A percentile compares a stretch with the other conserved stretches of the same genome.
phyloP scores from a whole-genome alignment of 2,888 invertebrate species.

The Buathra laborator region DNA sequence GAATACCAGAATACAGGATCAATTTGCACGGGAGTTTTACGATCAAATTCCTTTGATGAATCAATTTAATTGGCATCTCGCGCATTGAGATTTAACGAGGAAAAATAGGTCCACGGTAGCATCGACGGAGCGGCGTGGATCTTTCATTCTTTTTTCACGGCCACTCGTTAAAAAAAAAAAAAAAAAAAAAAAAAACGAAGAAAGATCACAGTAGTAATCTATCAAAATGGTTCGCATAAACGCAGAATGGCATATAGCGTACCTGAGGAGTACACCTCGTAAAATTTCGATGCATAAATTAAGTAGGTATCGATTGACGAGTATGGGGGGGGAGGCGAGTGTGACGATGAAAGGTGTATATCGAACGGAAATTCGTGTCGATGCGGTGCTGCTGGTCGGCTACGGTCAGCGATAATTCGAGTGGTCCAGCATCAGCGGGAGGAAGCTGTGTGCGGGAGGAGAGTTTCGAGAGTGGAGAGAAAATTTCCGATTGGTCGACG shows the following conservation, averaged over 20 bases:
- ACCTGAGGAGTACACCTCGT: conserved; percentile 52
- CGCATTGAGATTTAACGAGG: too few species aligned
- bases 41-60: too few species aligned
- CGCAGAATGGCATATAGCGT: conserved; percentile 16
- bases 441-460: not conserved
- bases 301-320: conserved; percentile 59
- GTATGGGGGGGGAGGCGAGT: conserved; percentile 43
- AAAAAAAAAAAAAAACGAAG: conserved; percentile 19
- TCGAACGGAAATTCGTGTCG: conserved; percentile 53
- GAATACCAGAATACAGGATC: too few species aligned
- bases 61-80: too few species aligned
- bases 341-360: conserved; percentile 57
- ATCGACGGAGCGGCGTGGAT: not conserved
- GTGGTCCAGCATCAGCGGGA: conserved; percentile 31
- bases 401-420: conserved; percentile 60
- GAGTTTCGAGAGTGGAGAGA: conserved; percentile 44
- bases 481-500: conserved; percentile 55
- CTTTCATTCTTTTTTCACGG: not conserved
- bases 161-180: conserved; percentile 1
- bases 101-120: too few species aligned
- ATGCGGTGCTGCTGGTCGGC: conserved; percentile 23
- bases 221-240: conserved; percentile 7
- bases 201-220: conserved; percentile 18
- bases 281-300: conserved; percentile 71
- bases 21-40: too few species aligned